These are phyloP conservation scores for Chauna torquata DNA, from an alignment of 2,113 vertebrate genomes.

Conservation along the genomic window DNA sequence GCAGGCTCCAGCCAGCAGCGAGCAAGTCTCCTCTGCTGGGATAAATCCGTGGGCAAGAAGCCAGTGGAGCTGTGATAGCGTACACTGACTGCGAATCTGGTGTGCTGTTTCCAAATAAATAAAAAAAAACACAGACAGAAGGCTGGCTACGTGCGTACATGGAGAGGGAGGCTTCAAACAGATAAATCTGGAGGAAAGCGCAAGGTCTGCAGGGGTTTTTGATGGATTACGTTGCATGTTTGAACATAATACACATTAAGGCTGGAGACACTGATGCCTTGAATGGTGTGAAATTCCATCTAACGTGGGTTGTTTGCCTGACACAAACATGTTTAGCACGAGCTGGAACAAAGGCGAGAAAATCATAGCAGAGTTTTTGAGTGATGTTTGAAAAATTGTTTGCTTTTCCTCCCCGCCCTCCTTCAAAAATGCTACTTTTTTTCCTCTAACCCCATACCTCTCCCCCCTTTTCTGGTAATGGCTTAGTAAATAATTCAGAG, in stretches of 20 bases:
- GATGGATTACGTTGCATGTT: constrained; percentile 53
- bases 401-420: not conserved
- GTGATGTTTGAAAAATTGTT: not conserved
- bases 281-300: constrained; percentile 69
- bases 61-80: constrained; percentile 26
- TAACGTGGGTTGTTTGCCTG: constrained; percentile 68
- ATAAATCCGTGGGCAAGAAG: not conserved
- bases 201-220: constrained; percentile 42
- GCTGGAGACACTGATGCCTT: constrained; percentile 59
- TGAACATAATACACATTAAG: constrained; percentile 66
- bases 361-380: constrained; percentile 24
- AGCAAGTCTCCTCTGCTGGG: not conserved
- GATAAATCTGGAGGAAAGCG: not conserved
- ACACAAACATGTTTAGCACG: constrained; percentile 71
- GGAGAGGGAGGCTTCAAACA: not conserved
- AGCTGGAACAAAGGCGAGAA: constrained; percentile 67
- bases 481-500: constrained; percentile 73
- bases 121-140: constrained; percentile 1
- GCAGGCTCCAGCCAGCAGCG: not conserved
- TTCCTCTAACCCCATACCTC: not conserved
- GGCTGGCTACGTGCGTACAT: not conserved
- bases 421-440: not conserved
- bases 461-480: not conserved
- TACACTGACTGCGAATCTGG: constrained; percentile 9
- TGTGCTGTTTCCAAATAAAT: constrained; percentile 56